Conservation (phyloP, 2,113 vertebrate species). For the Ammodytes marinus region DNA sequence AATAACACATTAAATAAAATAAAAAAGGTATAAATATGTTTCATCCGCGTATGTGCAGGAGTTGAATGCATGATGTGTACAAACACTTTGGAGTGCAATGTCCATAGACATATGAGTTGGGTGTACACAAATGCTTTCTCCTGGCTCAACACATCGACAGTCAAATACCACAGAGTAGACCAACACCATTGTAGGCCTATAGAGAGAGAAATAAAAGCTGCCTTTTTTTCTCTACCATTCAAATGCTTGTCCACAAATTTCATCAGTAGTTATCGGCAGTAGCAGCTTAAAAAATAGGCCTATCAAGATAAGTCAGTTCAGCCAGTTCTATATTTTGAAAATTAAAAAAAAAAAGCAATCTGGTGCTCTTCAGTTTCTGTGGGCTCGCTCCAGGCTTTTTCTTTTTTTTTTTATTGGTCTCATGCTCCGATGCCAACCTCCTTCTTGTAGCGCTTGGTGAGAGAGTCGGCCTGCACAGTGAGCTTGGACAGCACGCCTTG, state of each 20-base stretch:
- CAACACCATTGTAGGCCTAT: constrained; percentile 48
- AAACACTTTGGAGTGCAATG: constrained; percentile 65
- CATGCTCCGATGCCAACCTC: constrained; percentile 94
- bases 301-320: constrained; percentile 28
- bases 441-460: constrained; percentile 97
- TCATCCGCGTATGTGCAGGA: constrained; percentile 53
- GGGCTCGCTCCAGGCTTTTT: neutral
- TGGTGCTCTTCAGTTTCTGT: neutral
- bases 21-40: constrained; percentile 71
- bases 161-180: constrained; percentile 45
- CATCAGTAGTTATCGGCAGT: constrained; percentile 44
- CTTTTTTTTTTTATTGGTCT: constrained; percentile 85
- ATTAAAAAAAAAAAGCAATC: neutral
- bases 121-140: constrained; percentile 29
- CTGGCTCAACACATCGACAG: constrained; percentile 69
- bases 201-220: constrained; percentile 22
- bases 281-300: constrained; percentile 3
- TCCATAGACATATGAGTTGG: constrained; percentile 25
- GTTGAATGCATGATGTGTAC: constrained; percentile 39
- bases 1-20: constrained; percentile 82
- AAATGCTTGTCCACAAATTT: constrained; percentile 26
- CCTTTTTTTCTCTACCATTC: constrained; percentile 26
- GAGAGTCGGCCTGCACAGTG: constrained; percentile 92
- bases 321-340: neutral
- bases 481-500: constrained; percentile 95